phyloP scores from a whole-genome alignment of 2,888 invertebrate genomes.

The Lycia hirtaria region DNA sequence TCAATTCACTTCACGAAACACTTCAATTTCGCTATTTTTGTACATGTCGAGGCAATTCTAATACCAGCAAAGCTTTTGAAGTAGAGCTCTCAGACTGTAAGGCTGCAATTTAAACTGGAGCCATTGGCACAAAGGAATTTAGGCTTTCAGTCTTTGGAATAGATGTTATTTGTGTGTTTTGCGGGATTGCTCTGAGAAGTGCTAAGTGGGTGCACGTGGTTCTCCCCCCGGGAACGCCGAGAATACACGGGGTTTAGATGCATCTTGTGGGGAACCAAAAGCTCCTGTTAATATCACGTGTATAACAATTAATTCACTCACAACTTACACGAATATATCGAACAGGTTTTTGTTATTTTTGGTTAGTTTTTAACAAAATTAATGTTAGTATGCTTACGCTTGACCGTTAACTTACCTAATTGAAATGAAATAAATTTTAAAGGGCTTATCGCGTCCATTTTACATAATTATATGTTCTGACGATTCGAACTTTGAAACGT shows the following conservation, averaged over 20 bases:
- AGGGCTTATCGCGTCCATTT: too few relatives aligned
- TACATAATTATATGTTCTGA: too few relatives aligned
- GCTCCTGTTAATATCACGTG: conserved; percentile 72
- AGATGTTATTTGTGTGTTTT: conserved; percentile 58
- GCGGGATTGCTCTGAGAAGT: conserved; percentile 65
- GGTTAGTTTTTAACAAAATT: neutral
- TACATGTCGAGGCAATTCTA: conserved; percentile 78
- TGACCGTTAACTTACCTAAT: too few relatives aligned
- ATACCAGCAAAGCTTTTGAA: conserved; percentile 76
- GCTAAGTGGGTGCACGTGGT: conserved; percentile 82
- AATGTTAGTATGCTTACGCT: too few relatives aligned
- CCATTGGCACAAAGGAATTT: conserved; percentile 60
- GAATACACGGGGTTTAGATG: conserved; percentile 74
- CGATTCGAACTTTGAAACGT: too few relatives aligned
- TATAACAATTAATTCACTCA: conserved; percentile 74
- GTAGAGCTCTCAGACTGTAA: conserved; percentile 73
- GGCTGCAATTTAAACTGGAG: conserved; percentile 65
- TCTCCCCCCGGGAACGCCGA: conserved; percentile 63
- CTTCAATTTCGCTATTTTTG: conserved; percentile 77
- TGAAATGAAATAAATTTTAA: too few relatives aligned
- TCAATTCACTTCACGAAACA: conserved; percentile 70
- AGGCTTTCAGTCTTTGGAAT: conserved; percentile 57
- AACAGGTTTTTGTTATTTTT: conserved; percentile 15
- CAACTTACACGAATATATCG: conserved; percentile 55
- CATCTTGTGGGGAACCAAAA: conserved; percentile 74